Percentiles rank a stretch among this genome's conserved stretches.
Conservation (phyloP, 2,113 vertebrate genomes). For the Mionectes macconnelli region DNA sequence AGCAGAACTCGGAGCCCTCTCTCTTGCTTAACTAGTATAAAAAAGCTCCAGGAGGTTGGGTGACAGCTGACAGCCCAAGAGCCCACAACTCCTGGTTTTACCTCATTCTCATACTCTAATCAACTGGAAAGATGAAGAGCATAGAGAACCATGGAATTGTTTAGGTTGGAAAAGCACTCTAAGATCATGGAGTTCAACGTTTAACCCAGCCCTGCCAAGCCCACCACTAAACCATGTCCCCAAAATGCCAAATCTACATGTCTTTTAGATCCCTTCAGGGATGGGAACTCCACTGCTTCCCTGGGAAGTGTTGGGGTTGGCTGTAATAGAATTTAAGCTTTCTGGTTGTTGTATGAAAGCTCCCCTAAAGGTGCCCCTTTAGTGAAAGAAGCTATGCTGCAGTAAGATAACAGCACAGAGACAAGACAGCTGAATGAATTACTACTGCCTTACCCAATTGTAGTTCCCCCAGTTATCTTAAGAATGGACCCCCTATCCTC, state of each 20-base stretch:
- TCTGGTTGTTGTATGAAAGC: too few species aligned
- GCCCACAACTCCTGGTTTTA: neutral
- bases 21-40: neutral
- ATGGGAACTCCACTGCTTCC: neutral
- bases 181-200: neutral
- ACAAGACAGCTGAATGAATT: too few species aligned
- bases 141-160: neutral
- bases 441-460: too few species aligned
- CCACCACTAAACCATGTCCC: neutral
- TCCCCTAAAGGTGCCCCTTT: too few species aligned
- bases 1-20: neutral
- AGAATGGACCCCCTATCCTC: too few species aligned
- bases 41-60: neutral
- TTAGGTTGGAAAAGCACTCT: neutral
- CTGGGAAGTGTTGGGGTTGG: too few species aligned
- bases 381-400: too few species aligned
- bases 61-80: neutral
- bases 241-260: neutral
- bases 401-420: too few species aligned
- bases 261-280: neutral
- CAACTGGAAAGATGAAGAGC: neutral
- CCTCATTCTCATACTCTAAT: neutral
- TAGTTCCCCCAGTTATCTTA: too few species aligned
- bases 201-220: neutral
- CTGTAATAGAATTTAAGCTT: too few species aligned